Base-by-base conservation (phyloP, 92 coral and sea anemone species). In the Metridium senile region DNA sequence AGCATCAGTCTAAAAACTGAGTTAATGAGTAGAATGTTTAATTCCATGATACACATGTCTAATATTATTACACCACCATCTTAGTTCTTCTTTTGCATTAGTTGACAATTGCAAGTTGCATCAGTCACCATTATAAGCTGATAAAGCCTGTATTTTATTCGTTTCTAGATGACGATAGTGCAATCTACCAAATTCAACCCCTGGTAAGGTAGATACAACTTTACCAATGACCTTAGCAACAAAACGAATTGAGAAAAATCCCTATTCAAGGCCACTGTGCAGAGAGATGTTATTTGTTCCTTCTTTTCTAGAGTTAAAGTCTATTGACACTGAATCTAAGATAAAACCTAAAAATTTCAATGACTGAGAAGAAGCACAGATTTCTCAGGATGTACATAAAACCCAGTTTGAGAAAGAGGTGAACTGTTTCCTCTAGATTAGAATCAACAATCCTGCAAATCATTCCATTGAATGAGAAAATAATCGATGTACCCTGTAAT, bases 281-380 rank as follows among this genome's bases (percentile, higher is more conserved):
- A n/a, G n/a, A n/a, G n/a, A n/a, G n/a, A n/a, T n/a, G n/a, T n/a
- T 18, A 72, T 17, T 27, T 51, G 22, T 27, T 72, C 65, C 30
- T 72, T 72, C 35, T 52, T 72, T 16, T 72, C 30, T 47, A n/a
- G 76, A 26, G 65, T 39, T 31, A 71, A 9, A 57, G 80, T 62
- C 63, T 78, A 83, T 83, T 29, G 2, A 47, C 56, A 26, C 29
- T 4, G 88, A 84, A 35, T 84, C n/a, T 74, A 83, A 39, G 43
- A 58, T 11, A 4, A 79, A 83, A 0, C 79, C 85, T 19, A 65
- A 43, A 77, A 69, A 78, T 31, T 53, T 71, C 33, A 77, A 71
- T n/a, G 27, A 22, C 58, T 78, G 85, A 22, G 70, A 66, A 9
- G 85, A 30, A 66, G 11, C 57, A 83, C 84, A 22, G 83, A 82